A percentile compares a stretch with the other conserved stretches of the same genome.
Evolutionary conservation across 2,797 vertebrate species (phyloP).

Genomic region (Gorsachius magnificus): DNA sequence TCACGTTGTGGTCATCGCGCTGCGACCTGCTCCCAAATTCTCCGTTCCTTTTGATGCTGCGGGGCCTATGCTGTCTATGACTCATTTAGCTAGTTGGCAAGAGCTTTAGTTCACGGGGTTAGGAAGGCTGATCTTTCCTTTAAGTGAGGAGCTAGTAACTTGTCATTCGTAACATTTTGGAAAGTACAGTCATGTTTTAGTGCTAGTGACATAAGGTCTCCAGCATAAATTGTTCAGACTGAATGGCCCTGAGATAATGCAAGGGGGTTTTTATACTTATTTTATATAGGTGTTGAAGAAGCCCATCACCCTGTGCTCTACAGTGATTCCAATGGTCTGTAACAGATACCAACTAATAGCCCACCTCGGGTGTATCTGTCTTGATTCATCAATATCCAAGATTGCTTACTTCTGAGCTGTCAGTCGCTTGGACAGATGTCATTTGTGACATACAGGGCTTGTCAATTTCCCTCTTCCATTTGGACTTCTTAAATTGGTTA

Average conservation of each 20-base stretch:
- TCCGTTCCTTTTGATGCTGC: background rate
- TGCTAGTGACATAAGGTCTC: background rate
- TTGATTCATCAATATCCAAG: background rate
- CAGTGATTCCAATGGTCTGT: background rate
- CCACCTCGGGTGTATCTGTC: background rate
- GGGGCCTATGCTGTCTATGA: background rate
- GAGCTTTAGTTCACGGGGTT: background rate
- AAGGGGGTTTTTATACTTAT: background rate
- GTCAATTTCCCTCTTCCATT: background rate
- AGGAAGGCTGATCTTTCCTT: background rate
- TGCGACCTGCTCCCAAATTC: background rate
- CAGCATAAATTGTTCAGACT: background rate
- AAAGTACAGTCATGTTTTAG: background rate
- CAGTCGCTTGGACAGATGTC: background rate
- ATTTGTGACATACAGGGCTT: background rate
- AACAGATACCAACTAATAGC: background rate
- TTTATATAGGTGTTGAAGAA: background rate
- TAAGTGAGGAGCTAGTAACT: background rate
- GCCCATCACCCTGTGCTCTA: background rate
- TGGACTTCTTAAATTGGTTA: background rate
- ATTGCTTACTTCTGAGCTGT: background rate
- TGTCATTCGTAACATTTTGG: background rate
- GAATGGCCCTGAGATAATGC: background rate
- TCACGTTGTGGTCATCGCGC: fast-evolving
- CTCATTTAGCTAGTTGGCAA: background rate